Evolutionary conservation across 2,888 invertebrate species (phyloP), one percentile per base, ranked within the genome.

Genomic region (Euclidia mi): DNA sequence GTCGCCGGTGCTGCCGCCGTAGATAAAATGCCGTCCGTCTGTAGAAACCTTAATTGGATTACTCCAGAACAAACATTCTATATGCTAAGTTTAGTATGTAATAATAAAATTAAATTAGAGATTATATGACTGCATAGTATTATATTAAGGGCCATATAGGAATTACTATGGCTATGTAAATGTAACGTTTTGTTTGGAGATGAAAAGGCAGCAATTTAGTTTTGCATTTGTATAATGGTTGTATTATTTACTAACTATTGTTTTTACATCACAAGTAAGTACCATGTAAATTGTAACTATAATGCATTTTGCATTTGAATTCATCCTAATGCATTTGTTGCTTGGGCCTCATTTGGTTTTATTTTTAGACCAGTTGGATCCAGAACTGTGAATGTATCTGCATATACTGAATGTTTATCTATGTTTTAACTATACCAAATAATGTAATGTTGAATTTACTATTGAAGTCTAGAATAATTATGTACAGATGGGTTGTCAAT

Each of bases 101-200:
- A n/a, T 56, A 44, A n/a, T 47, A 32, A 55, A 59, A 47, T 57
- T 52, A 49, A 42, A 51, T 35, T 61, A 66, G 67, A 59, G 56
- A 73, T 63, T 64, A 60, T 55, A 73, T 68, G 69, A 75, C 73
- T 74, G 69, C 61, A 60, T 66, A 62, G 57, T 57, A 56, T 55
- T 49, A 59, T 25, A 18, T 34, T 40, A 43, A 35, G 37, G 12
- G 48, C 47, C 52, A 46, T 34, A 46, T 42, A 31, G 11, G 12
- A 10, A 65, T 58, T 55, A 61, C 10, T 14, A 14, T 28, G 12
- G 48, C 32, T 6, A 18, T 17, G 9, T 42, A 34, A 31, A 44
- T 17, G 25, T 14, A 38, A 10, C 12, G 12, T 51, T 20, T 38
- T n/a, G 32, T 40, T 40, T 31, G 10, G 25, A 38, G 9, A 45